A percentile compares a stretch with the other conserved stretches of the same genome.
Conservation (phyloP, 2,113 vertebrate species). For the Alces alces region DNA sequence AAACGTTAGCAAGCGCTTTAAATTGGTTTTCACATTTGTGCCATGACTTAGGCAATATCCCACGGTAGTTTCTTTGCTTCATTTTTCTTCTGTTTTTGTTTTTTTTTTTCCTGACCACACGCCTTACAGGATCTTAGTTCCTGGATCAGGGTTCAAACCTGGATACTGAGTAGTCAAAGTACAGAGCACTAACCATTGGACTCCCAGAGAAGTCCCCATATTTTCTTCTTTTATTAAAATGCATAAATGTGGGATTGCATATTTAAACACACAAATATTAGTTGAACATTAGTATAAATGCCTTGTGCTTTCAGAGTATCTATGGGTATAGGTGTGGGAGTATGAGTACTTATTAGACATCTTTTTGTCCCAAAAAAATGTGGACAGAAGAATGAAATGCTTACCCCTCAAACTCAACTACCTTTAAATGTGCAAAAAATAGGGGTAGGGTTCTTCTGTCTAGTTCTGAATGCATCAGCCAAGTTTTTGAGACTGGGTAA, state of each 20-base stretch:
- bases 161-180: not conserved
- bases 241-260: not conserved
- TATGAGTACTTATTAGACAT: not conserved
- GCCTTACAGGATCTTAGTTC: not conserved
- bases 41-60: fast-evolving
- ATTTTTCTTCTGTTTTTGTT: too few species aligned
- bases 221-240: not conserved
- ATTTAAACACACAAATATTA: not conserved
- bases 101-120: not conserved
- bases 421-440: not conserved
- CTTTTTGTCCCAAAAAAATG: not conserved
- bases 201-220: not conserved
- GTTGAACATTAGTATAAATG: too few species aligned
- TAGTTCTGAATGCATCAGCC: fast-evolving
- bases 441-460: fast-evolving
- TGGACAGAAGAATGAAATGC: fast-evolving
- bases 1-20: fast-evolving
- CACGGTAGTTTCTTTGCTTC: not conserved
- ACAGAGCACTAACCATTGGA: not conserved
- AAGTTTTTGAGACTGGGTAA: not conserved
- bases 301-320: fast-evolving
- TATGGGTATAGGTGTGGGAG: fast-evolving
- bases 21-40: fast-evolving
- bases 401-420: too few species aligned
- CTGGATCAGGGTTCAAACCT: not conserved